Percentiles rank a stretch among this genome's conserved stretches.
phyloP scores from a whole-genome alignment of 2,113 vertebrate genomes.

The Chiloscyllium plagiosum region DNA sequence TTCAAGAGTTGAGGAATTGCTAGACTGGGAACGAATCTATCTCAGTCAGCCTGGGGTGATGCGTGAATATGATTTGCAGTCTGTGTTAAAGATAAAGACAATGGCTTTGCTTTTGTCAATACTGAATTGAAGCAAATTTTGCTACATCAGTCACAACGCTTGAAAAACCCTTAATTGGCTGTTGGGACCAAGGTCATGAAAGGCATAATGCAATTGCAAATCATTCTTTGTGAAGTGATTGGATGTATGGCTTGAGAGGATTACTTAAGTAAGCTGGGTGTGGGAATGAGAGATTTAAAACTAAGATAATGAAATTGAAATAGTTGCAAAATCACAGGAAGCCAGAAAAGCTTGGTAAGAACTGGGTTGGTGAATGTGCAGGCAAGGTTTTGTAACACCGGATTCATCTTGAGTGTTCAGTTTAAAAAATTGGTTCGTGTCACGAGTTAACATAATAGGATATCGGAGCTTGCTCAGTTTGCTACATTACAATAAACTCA shows the following conservation, averaged over 20 bases:
- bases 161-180: background rate
- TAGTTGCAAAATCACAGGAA: background rate
- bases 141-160: background rate
- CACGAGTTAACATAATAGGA: background rate
- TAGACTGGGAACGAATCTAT: background rate
- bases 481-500: background rate
- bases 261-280: background rate
- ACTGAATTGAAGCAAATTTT: background rate
- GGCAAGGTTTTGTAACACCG: background rate
- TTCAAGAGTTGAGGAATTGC: background rate
- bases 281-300: background rate
- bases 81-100: background rate
- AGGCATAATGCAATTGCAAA: background rate
- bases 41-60: background rate
- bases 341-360: background rate
- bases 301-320: background rate
- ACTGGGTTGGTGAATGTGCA: background rate
- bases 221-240: slow-evolving; percentile 2
- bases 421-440: background rate
- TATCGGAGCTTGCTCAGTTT: background rate
- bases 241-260: background rate
- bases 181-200: background rate
- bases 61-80: background rate
- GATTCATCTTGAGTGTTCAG: background rate
- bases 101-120: background rate